Base-by-base conservation (phyloP, 2,888 invertebrate genomes). In the Sarcophaga caerulescens region DNA sequence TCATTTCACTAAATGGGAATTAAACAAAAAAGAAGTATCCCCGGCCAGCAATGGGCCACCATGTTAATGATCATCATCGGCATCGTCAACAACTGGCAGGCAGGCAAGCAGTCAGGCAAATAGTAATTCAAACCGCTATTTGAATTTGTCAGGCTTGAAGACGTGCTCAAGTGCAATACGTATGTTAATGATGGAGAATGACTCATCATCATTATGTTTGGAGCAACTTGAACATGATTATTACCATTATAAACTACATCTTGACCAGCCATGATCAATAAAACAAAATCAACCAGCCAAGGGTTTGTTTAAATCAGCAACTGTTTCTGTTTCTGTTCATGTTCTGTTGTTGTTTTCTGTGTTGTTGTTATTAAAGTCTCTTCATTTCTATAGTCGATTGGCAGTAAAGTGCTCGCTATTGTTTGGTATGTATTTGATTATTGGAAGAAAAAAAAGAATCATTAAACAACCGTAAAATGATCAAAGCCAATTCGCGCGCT, bases 401-500 rank as follows among this genome's bases (percentile, higher is more conserved):
- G 17, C 35, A 35, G 35, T 35, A 35, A 35, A 35, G 35, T 35
- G 35, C 35, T 35, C 35, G 35, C 10, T 35, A 35, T 35, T 62
- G 6, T 73, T 10, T 60, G 60, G 35, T 6, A 12, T 23, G 47
- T 71, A 12, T 63, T 1, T 25, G 19, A 0, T 25, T 74, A 65
- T 77, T 75, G 63, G 19, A n/a, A n/a, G n/a, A 78, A 85, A 80
- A 66, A 78, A 84, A 85, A 80, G 62, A 78, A 84, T 84, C 87
- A 78, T 81, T 83, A 89, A 91, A 90, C 90, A 88, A 91, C 90
- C 92, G 90, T 91, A 90, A 92, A 92, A 92, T 92, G 91, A 92
- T 92, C 92, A 92, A 92, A 92, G 92, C 90, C 91, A 90, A 91
- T 92, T 92, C 92, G 92, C 92, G 92, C 92, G 92, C 90, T 90